These are phyloP conservation scores for Priocnemis perturbator DNA, from an alignment of 2,888 invertebrate genomes.

Conservation along the genomic window DNA sequence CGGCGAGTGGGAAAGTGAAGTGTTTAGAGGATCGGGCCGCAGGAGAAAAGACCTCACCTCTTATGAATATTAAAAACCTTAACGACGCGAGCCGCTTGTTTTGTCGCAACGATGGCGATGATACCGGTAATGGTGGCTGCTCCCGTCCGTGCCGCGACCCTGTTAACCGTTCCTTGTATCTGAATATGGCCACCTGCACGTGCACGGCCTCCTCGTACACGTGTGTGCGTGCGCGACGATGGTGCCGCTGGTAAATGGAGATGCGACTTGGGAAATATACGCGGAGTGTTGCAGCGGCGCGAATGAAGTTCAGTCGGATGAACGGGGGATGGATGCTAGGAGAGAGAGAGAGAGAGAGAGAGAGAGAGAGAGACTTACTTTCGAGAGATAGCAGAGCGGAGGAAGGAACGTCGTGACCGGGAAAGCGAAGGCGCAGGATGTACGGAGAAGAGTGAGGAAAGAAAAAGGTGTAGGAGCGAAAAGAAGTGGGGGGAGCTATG, in stretches of 20 bases:
- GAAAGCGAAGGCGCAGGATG: not conserved
- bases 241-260: constrained; percentile 39
- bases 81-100: constrained; percentile 23
- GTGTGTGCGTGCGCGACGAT: constrained; percentile 11
- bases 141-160: not conserved
- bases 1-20: constrained; percentile 1
- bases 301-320: constrained; percentile 39
- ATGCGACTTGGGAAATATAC: constrained; percentile 55
- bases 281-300: constrained; percentile 38
- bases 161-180: constrained; percentile 4
- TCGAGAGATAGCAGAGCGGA: not conserved
- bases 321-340: constrained; percentile 16
- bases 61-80: constrained; percentile 48
- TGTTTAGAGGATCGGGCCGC: constrained; percentile 12
- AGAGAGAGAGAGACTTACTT: constrained; percentile 19
- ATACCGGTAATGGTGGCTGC: constrained; percentile 18
- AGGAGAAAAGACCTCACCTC: constrained; percentile 20
- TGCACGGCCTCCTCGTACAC: not conserved
- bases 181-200: not conserved
- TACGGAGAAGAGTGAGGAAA: constrained; percentile 12
- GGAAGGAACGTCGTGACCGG: too few species aligned
- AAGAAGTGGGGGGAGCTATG: not conserved
- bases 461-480: not conserved
- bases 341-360: constrained; percentile 10
- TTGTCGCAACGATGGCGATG: constrained; percentile 14